Base-by-base conservation (phyloP, 2,888 invertebrate genomes). In the Cryptophagus acutangulus region DNA sequence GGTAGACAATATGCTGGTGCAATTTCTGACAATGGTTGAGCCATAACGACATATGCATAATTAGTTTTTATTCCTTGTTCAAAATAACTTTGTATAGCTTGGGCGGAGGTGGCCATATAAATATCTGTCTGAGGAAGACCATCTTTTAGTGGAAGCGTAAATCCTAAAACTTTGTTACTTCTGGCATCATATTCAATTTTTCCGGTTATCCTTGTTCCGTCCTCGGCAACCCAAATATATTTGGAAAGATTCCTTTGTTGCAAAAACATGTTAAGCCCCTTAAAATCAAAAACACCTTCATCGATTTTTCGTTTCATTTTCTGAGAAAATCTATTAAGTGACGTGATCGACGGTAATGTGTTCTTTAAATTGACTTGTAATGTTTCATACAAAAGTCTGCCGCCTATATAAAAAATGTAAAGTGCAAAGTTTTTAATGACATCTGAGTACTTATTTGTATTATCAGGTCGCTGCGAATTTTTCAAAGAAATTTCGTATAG, bases 81-180 rank as follows among this genome's bases (percentile, higher is more conserved):
- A 41, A 50, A 52, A 38, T 36, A 43, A 6, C 43, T 13, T 24
- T 43, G 24, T 8, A 57, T 52, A 28, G 18, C 31, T 39, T 43
- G 28, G n/a, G 45, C 36, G 13, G 52, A 51, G 26, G 44, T 44
- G 5, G 53, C 53, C 14, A 39, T 13, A 39, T 33, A 57, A 4
- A 39, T 17, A 36, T 48, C 39, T 31, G 9, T 39, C 8, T 28
- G 6, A 2, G 53, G 55, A 10, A 49, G 5, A 12, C 51, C 48
- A 37, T 49, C 45, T 30, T 35, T 39, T 34, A 52, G 30, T 9
- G 53, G 51, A 6, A 54, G 9, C 18, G 44, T 42, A 40, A 54
- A 54, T 43, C 54, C 54, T 15, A 56, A 39, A n/a, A 54, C 29
- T 38, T 53, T 50, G 24, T 54, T 58, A 10, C 37, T 46, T 37